A percentile compares a stretch with the other conserved stretches of the same genome.
Conservation (phyloP, 2,797 vertebrate species). For the Parauchenoglanis punctatus region DNA sequence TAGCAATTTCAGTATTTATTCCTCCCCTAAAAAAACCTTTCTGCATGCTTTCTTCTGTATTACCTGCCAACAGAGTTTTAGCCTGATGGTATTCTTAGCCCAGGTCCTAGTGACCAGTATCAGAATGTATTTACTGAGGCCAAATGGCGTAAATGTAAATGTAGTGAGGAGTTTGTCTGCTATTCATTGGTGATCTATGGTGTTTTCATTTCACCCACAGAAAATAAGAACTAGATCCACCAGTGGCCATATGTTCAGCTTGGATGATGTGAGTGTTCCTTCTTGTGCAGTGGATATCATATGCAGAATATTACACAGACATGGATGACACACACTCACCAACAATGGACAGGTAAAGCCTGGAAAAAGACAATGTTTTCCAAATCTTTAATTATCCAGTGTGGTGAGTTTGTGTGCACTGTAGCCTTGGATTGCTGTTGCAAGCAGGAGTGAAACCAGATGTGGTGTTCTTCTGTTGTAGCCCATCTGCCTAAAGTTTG, state of each 20-base stretch:
- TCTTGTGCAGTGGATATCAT: background rate
- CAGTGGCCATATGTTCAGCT: background rate
- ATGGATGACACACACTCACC: background rate
- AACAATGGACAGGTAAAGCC: background rate
- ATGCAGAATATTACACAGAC: background rate
- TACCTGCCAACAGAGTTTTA: no score
- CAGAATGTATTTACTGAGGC: no score
- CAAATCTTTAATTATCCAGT: background rate
- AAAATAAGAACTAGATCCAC: background rate
- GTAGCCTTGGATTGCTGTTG: background rate
- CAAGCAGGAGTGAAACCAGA: background rate
- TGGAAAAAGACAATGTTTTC: background rate
- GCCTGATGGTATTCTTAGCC: no score
- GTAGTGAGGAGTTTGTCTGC: background rate
- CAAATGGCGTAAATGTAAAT: no score
- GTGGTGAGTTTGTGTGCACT: background rate
- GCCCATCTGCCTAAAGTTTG: background rate
- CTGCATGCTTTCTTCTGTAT: no score
- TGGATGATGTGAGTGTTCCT: background rate
- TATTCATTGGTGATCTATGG: background rate
- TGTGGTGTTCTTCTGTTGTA: background rate
- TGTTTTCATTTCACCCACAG: background rate
- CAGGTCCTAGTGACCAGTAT: no score
- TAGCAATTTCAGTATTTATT: no score
- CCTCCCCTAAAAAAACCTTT: no score